Evolutionary conservation across 2,888 invertebrate species (phyloP), one percentile per base, ranked within the genome.

Genomic region (Cheiracanthium punctorium): DNA sequence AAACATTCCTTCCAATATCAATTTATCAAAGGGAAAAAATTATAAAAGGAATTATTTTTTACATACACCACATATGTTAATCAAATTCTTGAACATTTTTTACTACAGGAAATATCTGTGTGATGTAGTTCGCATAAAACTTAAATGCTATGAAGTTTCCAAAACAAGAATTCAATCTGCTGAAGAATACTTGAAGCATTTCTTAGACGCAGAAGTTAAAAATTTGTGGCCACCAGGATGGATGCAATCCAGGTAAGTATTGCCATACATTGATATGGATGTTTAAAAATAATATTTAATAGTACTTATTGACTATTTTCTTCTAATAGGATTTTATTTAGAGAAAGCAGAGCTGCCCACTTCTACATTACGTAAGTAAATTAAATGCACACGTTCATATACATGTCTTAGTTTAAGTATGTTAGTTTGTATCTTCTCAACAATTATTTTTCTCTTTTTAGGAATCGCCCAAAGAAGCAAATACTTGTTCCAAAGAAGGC

Each of bases 191-290:
- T 93, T 94, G 0, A 92, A 92, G 58, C 90, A 91, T 0, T 93
- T 94, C 90, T 92, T 95, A 65, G 93, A 94, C 74, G 90, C 91
- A 52, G 93, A 94, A 82, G 93, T 95, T n/a, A 92, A 94, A 91
- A 93, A 94, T 72, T 43, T 41, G 4, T 92, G 92, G 92, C 92
- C 92, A 2, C 90, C 91, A 79, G 92, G 92, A 0, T 92, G 92
- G 92, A 92, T 92, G 90, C 79, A 87, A 71, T 81, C 88, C 17
- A 86, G 86, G 88, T 88, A 70, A 24, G 70, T 30, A 33, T 30
- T 33, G 8, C 67, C 30, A 10, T 64, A 32, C 58, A 67, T 14
- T 30, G 24, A 28, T 30, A 48, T 41, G 12, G 28, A 43, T 41
- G 29, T 33, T 70, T 37, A 4, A 28, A 7, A 28, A 43, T 58